phyloP scores from a whole-genome alignment of 2,797 vertebrate genomes.

The Danio kyathit region DNA sequence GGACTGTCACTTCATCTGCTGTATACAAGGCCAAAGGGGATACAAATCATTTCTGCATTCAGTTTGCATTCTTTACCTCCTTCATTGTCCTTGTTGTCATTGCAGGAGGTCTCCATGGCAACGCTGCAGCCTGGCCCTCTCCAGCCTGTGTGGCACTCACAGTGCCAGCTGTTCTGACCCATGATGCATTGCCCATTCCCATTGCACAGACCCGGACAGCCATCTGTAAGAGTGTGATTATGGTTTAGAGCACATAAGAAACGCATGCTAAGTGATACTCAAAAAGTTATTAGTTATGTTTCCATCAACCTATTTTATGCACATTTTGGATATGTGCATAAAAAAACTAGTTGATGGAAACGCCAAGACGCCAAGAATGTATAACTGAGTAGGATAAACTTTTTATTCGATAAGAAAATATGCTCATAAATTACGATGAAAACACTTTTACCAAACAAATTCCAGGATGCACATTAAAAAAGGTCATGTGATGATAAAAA shows the following conservation, averaged over 20 bases:
- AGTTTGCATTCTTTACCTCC: constrained; percentile 81
- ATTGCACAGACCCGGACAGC: constrained; percentile 89
- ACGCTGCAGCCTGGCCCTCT: constrained; percentile 89
- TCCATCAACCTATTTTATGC: no score
- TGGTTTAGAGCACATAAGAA: constrained; percentile 23
- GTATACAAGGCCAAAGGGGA: neutral
- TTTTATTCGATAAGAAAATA: no score
- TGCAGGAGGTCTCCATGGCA: constrained; percentile 91
- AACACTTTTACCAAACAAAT: no score
- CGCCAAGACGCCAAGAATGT: no score
- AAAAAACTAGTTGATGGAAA: no score
- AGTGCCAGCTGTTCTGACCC: constrained; percentile 92
- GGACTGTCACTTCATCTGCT: no score
- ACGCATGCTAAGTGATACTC: neutral
- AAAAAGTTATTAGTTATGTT: no score
- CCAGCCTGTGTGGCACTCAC: constrained; percentile 91
- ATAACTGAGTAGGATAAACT: no score
- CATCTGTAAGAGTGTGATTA: constrained; percentile 78
- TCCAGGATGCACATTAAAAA: no score
- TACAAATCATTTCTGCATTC: neutral
- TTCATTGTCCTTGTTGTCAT: constrained; percentile 92
- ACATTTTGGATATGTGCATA: no score
- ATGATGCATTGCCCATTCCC: constrained; percentile 90
- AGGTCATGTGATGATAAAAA: no score
- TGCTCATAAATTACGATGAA: no score